These are phyloP conservation scores for Gopherus evgoodei DNA, from an alignment of 2,113 vertebrate genomes.

Conservation along the genomic window DNA sequence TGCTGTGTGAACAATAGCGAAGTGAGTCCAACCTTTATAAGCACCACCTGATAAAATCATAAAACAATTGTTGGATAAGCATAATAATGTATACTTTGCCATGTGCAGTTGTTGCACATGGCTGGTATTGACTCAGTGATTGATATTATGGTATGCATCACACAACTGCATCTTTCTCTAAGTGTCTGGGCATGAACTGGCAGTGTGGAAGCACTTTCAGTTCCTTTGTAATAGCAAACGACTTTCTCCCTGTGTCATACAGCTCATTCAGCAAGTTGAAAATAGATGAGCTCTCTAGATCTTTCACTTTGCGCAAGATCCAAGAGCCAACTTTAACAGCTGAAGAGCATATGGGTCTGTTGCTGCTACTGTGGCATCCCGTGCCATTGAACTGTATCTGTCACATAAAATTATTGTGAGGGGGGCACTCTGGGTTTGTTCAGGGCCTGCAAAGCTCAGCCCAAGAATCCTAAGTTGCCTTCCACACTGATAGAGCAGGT, in stretches of 20 bases:
- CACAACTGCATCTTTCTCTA: background rate
- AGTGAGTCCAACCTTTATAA: background rate
- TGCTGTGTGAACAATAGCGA: background rate
- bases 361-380: background rate
- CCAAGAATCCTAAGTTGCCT: background rate
- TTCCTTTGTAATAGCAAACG: background rate
- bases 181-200: background rate
- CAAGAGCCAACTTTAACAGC: background rate
- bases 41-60: background rate
- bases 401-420: background rate
- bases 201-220: background rate
- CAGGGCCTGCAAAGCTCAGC: background rate
- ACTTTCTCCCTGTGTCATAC: background rate
- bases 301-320: background rate
- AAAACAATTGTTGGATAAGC: constrained; percentile 15
- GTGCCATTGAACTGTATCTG: background rate
- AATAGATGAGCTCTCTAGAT: background rate
- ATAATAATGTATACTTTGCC: background rate
- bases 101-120: background rate
- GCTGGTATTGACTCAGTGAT: background rate
- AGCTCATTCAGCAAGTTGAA: background rate
- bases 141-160: accelerated
- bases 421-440: background rate
- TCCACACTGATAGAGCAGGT: background rate
- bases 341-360: background rate